phyloP scores from a whole-genome alignment of 2,797 vertebrate species.

The Schizopygopsis pylzovi region DNA sequence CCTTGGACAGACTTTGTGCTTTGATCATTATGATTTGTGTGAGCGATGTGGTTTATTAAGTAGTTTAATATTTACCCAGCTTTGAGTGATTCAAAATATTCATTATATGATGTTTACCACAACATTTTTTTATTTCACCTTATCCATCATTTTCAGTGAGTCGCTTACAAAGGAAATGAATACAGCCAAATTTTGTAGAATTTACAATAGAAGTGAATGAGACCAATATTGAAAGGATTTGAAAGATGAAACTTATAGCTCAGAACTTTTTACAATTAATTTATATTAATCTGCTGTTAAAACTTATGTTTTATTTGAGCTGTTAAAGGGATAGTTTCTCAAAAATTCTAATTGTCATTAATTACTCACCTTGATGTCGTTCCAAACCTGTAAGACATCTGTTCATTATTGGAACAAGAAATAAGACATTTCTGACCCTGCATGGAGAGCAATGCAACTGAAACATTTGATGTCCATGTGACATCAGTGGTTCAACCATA shows the following conservation, averaged over 20 bases:
- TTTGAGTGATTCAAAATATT: constrained; percentile 31
- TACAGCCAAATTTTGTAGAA: background rate
- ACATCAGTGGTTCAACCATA: background rate
- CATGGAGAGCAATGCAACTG: background rate
- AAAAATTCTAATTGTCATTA: background rate
- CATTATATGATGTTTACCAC: background rate
- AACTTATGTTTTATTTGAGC: background rate
- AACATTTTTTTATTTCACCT: too few species aligned
- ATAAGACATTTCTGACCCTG: background rate
- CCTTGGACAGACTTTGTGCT: constrained; percentile 18
- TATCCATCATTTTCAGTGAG: background rate
- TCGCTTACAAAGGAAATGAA: background rate
- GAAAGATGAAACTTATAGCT: background rate
- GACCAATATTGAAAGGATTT: background rate
- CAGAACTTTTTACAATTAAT: background rate
- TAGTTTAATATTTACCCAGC: constrained; percentile 42
- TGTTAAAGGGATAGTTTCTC: background rate
- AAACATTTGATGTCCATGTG: background rate
- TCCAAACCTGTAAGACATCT: background rate
- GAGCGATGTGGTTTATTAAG: constrained; percentile 48
- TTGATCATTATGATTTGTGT: constrained; percentile 46
- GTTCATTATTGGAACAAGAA: background rate
- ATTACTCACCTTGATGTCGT: background rate
- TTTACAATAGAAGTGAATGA: background rate
- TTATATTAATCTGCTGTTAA: background rate